A percentile compares a stretch with the other conserved stretches of the same genome.
phyloP scores from a whole-genome alignment of 1,140 invertebrate species.

The Bombus turneri region DNA sequence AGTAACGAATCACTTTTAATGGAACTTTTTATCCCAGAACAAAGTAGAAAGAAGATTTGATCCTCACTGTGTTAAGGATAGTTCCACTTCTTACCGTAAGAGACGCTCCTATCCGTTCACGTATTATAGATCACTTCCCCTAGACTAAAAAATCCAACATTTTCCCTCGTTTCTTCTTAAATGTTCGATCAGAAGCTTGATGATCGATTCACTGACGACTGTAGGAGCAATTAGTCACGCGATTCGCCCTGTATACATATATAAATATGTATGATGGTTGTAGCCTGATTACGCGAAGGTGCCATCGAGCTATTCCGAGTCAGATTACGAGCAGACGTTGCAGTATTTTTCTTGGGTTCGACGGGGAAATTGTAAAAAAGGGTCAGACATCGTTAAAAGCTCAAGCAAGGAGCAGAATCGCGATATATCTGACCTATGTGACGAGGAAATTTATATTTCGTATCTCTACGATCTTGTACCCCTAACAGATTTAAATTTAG shows the following conservation, averaged over 20 bases:
- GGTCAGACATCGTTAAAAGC: not conserved
- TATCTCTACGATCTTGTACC: not conserved
- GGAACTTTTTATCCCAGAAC: not conserved
- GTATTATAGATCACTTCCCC: not conserved
- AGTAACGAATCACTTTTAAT: too few species aligned
- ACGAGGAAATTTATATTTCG: not conserved
- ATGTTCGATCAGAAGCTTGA: not conserved
- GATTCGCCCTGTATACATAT: slow-evolving; percentile 51
- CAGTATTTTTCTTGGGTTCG: slow-evolving; percentile 16
- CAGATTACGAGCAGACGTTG: slow-evolving; percentile 34
- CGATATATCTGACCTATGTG: not conserved
- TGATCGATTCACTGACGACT: not conserved
- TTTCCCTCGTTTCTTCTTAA: not conserved
- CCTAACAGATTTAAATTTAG: not conserved
- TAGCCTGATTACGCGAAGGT: slow-evolving; percentile 53
- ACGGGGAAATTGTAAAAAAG: not conserved
- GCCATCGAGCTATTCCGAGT: slow-evolving; percentile 47
- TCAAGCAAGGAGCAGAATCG: not conserved
- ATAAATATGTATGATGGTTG: slow-evolving; percentile 62
- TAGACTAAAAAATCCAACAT: not conserved
- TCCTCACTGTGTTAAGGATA: not conserved
- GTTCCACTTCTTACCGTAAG: not conserved
- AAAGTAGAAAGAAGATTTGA: not conserved
- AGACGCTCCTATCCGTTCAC: not conserved
- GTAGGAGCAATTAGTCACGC: not conserved